A percentile compares a stretch with the other conserved stretches of the same genome.
These are phyloP conservation scores for Pseudochirops corinnae DNA, from an alignment of 2,797 vertebrate genomes.

Conservation along the genomic window DNA sequence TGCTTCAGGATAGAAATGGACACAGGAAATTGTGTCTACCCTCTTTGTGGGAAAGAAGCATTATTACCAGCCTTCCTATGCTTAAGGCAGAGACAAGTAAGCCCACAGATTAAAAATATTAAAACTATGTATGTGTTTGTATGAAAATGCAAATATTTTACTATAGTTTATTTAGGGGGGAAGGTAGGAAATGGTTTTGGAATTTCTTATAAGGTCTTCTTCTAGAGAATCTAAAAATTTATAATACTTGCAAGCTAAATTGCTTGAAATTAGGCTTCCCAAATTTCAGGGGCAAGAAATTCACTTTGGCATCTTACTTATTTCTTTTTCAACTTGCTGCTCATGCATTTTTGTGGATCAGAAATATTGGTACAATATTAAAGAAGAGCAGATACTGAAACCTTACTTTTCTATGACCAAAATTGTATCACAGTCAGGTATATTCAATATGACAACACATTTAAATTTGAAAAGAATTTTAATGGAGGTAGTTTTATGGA, in stretches of 20 bases:
- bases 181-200: background rate
- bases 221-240: background rate
- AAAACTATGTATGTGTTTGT: background rate
- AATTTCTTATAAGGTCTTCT: constrained; percentile 25
- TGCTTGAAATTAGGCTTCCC: constrained; percentile 19
- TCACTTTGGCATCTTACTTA: constrained; percentile 45
- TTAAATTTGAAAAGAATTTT: constrained; percentile 32
- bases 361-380: constrained; percentile 39
- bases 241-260: constrained; percentile 1
- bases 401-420: constrained; percentile 25
- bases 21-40: background rate
- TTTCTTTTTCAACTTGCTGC: constrained; percentile 29
- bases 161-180: background rate
- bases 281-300: background rate
- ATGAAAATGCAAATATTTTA: constrained; percentile 5
- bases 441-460: background rate
- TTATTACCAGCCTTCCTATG: background rate
- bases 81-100: background rate
- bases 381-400: constrained; percentile 13
- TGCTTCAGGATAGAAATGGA: background rate
- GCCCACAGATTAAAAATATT: background rate
- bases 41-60: background rate
- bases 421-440: background rate
- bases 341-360: constrained; percentile 31
- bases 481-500: constrained; percentile 9